phyloP scores from a whole-genome alignment of 35 echinoderm and acorn worm species.

The Acanthaster planci region DNA sequence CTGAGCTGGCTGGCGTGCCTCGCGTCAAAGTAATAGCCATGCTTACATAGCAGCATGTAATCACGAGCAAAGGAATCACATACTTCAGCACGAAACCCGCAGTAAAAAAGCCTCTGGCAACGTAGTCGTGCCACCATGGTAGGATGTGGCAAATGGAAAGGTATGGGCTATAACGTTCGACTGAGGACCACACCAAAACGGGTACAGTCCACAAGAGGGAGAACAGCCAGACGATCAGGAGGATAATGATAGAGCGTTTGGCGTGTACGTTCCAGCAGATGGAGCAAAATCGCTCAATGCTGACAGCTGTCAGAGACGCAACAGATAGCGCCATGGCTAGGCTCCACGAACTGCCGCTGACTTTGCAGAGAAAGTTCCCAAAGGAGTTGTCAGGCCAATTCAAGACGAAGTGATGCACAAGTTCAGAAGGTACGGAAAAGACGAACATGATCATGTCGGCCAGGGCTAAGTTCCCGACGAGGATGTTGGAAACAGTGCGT shows the following conservation, averaged over 20 bases:
- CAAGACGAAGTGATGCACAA: not conserved
- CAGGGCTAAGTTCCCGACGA: not conserved
- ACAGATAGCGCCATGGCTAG: not conserved
- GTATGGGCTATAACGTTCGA: not conserved
- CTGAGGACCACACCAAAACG: not conserved
- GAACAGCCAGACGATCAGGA: not conserved
- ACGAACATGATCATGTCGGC: conserved; percentile 11
- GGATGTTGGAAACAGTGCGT: conserved; percentile 5
- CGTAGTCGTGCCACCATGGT: not conserved
- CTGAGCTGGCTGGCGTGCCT: not conserved
- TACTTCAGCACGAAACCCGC: not conserved
- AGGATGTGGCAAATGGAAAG: not conserved
- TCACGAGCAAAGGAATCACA: not conserved
- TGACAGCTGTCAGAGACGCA: conserved; percentile 1
- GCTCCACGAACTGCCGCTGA: not conserved
- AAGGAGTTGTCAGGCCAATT: not conserved
- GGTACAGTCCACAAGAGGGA: not conserved
- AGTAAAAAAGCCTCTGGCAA: not conserved
- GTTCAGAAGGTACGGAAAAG: not conserved
- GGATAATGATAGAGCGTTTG: not conserved
- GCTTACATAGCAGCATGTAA: not conserved
- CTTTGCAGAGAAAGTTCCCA: not conserved
- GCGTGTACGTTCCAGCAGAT: not conserved
- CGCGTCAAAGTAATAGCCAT: not conserved
- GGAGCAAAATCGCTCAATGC: conserved; percentile 2